Conservation (phyloP, 2,113 vertebrate genomes). For the Nanorana parkeri region DNA sequence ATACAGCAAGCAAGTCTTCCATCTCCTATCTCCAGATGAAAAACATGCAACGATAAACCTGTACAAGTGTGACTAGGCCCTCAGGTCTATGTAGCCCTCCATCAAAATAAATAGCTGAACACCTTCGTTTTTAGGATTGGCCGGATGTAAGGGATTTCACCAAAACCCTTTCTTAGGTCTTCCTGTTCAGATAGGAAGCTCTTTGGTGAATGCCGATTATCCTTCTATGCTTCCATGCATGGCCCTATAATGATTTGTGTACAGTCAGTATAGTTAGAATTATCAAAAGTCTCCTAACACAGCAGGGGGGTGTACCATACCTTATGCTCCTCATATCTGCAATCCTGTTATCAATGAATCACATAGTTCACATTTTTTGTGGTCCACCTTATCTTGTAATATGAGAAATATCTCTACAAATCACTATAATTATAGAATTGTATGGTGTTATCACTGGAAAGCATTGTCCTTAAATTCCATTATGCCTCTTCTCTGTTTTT, state of each 20-base stretch:
- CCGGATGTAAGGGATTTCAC: no score
- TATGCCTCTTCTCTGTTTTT: background rate
- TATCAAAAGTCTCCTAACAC: background rate
- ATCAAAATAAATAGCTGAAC: no score
- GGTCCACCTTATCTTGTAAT: background rate
- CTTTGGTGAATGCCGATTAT: no score
- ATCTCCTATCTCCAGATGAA: no score
- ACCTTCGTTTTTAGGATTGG: no score
- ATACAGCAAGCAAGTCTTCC: no score
- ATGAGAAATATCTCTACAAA: background rate
- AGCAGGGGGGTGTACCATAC: conserved; percentile 4
- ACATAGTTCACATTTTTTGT: conserved; percentile 12
- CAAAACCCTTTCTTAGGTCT: no score
- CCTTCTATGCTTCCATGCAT: background rate
- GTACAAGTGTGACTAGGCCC: no score
- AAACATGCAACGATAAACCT: no score
- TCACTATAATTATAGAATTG: conserved; percentile 20
- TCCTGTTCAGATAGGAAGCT: no score
- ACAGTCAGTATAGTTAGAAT: background rate
- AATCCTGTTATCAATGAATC: conserved; percentile 9
- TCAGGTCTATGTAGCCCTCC: no score
- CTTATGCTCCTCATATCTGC: no score
- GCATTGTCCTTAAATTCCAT: background rate
- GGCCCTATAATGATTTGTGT: background rate
- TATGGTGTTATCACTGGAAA: background rate